Evolutionary conservation across 2,888 invertebrate species (phyloP).

Genomic region (Lasioglossum zephyrum): DNA sequence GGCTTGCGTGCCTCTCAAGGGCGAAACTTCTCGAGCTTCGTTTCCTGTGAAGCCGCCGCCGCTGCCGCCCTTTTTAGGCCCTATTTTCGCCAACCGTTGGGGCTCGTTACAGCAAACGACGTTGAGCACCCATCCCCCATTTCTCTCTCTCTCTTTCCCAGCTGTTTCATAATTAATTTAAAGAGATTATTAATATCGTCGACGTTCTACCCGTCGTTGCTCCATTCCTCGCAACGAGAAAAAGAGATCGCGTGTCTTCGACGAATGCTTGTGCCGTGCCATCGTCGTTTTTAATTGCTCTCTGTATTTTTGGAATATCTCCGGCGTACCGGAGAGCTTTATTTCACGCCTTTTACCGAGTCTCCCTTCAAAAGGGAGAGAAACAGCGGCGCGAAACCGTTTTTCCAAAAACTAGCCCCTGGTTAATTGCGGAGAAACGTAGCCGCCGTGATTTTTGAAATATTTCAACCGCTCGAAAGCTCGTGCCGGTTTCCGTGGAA

Average conservation of each 20-base stretch:
- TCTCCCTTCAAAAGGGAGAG: not conserved
- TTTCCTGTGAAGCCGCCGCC: constrained; percentile 44
- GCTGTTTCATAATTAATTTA: constrained; percentile 61
- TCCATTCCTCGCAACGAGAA: not conserved
- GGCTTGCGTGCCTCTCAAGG: constrained; percentile 68
- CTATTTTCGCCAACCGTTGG: constrained; percentile 48
- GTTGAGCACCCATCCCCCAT: constrained; percentile 14
- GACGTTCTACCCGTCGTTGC: not conserved
- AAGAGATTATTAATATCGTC: constrained; percentile 62
- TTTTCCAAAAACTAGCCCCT: not conserved
- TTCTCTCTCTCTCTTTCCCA: too few relatives aligned
- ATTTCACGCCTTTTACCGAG: not conserved
- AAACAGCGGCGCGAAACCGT: not conserved
- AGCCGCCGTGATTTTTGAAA: not conserved
- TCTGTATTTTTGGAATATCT: constrained; percentile 22
- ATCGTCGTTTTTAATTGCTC: constrained; percentile 35
- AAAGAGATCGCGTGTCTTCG: constrained; percentile 36
- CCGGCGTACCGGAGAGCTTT: not conserved
- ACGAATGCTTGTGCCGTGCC: not conserved
- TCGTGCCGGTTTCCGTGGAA: not conserved
- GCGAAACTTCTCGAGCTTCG: constrained; percentile 66
- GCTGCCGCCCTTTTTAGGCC: constrained; percentile 58
- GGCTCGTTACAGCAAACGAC: constrained; percentile 55
- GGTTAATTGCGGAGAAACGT: constrained; percentile 9
- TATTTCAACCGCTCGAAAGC: not conserved